Conservation (phyloP, 2,113 vertebrate species). For the Chroicocephalus ridibundus region DNA sequence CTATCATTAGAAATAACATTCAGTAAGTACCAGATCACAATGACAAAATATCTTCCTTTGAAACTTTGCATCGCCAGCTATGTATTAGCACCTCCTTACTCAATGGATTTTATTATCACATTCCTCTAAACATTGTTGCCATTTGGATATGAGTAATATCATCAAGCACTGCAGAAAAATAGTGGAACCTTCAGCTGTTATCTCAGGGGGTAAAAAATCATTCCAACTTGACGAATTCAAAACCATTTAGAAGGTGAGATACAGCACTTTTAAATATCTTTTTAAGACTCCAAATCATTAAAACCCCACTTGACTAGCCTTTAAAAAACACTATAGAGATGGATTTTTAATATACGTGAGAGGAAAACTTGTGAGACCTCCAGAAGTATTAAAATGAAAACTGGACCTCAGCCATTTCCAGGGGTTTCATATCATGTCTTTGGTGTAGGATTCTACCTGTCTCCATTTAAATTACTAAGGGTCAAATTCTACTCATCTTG, state of each 20-base stretch:
- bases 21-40: neutral
- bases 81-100: neutral
- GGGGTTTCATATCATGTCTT: neutral
- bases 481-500: neutral
- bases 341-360: neutral
- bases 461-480: neutral
- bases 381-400: neutral
- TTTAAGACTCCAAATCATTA: neutral
- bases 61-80: neutral
- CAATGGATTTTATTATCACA: neutral
- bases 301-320: neutral
- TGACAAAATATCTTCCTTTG: neutral
- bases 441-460: neutral
- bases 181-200: neutral
- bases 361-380: neutral
- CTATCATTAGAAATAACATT: neutral
- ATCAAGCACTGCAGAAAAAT: neutral
- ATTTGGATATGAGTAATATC: slow-evolving; percentile 15
- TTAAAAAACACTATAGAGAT: neutral
- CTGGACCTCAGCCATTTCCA: neutral
- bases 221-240: neutral
- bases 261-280: neutral
- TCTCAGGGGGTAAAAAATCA: neutral
- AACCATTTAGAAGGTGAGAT: neutral
- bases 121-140: neutral